These are phyloP conservation scores for Tenodera sinensis DNA, from an alignment of 2,888 invertebrate genomes.

Conservation along the genomic window DNA sequence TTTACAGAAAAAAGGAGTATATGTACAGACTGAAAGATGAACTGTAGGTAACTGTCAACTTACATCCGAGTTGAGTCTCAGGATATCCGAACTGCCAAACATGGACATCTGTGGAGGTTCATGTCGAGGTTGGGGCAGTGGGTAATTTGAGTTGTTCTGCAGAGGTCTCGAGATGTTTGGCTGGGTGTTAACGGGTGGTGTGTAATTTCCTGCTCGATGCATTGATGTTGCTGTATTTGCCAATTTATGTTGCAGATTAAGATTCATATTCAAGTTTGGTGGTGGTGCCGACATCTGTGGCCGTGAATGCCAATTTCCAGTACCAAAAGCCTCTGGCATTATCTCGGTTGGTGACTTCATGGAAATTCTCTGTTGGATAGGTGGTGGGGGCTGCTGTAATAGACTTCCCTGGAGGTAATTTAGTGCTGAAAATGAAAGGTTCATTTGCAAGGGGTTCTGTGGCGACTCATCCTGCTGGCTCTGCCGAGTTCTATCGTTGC, in stretches of 20 bases:
- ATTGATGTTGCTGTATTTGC: background rate
- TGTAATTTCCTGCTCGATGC: background rate
- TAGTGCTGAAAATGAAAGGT: background rate
- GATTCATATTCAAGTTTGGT: background rate
- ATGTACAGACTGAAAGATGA: background rate
- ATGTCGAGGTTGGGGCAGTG: background rate
- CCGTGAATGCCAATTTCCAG: background rate
- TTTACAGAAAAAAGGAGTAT: background rate
- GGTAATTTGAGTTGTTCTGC: background rate
- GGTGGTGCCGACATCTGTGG: background rate
- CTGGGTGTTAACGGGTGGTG: background rate
- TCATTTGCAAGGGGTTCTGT: background rate
- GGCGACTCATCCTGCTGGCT: slow-evolving; percentile 3
- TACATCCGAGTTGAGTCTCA: slow-evolving; percentile 1
- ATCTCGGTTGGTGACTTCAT: slow-evolving; percentile 1
- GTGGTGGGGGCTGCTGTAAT: background rate
- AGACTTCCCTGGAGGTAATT: background rate
- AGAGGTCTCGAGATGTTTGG: background rate
- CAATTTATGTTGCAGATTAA: slow-evolving; percentile 8
- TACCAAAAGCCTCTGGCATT: background rate
- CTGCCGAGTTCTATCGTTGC: background rate
- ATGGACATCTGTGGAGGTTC: background rate
- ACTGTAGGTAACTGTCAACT: background rate
- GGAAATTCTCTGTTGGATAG: background rate
- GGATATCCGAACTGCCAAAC: background rate